These are phyloP conservation scores for Drosophila littoralis DNA, from an alignment of 1,140 invertebrate species.

Conservation along the genomic window DNA sequence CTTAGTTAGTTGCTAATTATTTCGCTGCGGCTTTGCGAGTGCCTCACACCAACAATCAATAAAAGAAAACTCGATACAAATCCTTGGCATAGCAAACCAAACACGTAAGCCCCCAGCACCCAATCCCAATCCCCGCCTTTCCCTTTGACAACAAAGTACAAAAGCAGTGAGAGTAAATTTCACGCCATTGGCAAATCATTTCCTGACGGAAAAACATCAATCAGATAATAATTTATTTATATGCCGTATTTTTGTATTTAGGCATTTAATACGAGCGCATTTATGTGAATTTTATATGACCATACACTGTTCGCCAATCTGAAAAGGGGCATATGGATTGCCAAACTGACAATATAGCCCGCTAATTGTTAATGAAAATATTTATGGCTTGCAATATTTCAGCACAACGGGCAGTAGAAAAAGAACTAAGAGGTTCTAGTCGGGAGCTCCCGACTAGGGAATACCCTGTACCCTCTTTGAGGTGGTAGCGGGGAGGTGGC, in stretches of 20 bases:
- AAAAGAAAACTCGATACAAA: conserved; percentile 47
- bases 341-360: no score
- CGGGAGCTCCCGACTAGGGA: no score
- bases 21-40: conserved; percentile 6
- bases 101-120: conserved; percentile 53
- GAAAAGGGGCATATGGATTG: no score
- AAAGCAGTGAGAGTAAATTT: conserved; percentile 69
- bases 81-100: conserved; percentile 64
- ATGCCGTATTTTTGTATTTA: conserved; percentile 3
- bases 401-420: no score
- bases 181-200: conserved; percentile 76
- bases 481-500: no score
- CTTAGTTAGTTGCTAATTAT: conserved; percentile 49
- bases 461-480: no score
- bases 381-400: no score
- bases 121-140: no score
- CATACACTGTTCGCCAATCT: background rate
- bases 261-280: conserved; percentile 3
- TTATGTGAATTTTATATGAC: background rate
- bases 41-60: conserved; percentile 57
- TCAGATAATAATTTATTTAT: conserved; percentile 50
- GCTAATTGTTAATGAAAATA: no score
- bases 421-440: no score
- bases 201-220: conserved; percentile 74
- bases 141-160: conserved; percentile 26